Evolutionary conservation across 2,113 vertebrate genomes (phyloP).

Genomic region (Anguilla japonica): DNA sequence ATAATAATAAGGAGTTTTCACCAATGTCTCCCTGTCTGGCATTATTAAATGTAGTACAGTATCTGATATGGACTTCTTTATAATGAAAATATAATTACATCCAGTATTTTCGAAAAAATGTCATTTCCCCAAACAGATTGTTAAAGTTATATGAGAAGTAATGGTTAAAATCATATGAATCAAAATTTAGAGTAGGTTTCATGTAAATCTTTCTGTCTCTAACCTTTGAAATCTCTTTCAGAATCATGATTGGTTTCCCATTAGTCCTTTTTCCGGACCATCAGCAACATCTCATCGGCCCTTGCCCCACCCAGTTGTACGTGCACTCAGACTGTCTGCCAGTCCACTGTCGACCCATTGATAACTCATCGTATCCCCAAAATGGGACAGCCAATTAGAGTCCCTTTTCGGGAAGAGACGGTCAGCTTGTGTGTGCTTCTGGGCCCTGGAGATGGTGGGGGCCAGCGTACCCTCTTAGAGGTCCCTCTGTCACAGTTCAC

Average conservation of each 20-base stretch:
- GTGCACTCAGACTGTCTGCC: slow-evolving; percentile 56
- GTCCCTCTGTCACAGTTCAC: slow-evolving; percentile 47
- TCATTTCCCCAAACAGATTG: background rate
- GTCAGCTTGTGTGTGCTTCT: slow-evolving; percentile 57
- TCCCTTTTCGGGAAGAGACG: slow-evolving; percentile 38
- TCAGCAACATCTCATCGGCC: slow-evolving; percentile 65
- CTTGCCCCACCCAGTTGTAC: slow-evolving; percentile 63
- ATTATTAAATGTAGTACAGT: background rate
- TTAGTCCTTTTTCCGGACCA: slow-evolving; percentile 35
- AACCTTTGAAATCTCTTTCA: slow-evolving; percentile 28
- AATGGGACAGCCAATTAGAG: slow-evolving; percentile 42
- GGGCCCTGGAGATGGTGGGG: slow-evolving; percentile 34
- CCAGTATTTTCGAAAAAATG: background rate
- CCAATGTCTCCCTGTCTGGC: slow-evolving; percentile 5
- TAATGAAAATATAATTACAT: background rate
- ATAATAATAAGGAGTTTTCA: background rate
- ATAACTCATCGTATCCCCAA: slow-evolving; percentile 53
- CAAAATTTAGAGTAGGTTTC: background rate
- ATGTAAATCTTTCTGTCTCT: background rate
- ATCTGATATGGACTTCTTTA: background rate
- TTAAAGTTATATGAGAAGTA: background rate
- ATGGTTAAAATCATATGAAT: background rate
- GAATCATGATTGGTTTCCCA: slow-evolving; percentile 47
- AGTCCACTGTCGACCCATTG: slow-evolving; percentile 2
- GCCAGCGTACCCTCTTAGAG: slow-evolving; percentile 56